Percentiles rank a stretch among this genome's conserved stretches.
Evolutionary conservation across 92 coral and sea anemone species (phyloP).

Genomic region (Anthopleura xanthogrammica): DNA sequence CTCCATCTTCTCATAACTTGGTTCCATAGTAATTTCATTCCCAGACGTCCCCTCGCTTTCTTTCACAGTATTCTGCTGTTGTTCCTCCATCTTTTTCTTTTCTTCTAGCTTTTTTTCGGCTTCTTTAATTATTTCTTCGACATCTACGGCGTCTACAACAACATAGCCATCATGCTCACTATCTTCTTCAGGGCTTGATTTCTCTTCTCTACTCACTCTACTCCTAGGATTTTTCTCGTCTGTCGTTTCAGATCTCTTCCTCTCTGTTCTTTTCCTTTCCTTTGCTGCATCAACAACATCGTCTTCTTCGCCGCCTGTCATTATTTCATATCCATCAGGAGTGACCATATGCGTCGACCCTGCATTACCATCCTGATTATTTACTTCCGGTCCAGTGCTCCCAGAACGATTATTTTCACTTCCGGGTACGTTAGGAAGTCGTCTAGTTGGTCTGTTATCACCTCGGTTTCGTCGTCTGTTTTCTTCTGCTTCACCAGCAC

Average conservation of each 20-base stretch:
- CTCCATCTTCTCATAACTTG: constrained; percentile 3
- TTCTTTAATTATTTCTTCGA: constrained; percentile 54
- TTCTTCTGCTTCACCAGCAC: constrained; percentile 41
- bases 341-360: constrained; percentile 6
- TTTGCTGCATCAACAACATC: constrained; percentile 20
- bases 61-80: neutral
- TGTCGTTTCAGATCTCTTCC: constrained; percentile 34
- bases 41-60: neutral
- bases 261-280: constrained; percentile 19
- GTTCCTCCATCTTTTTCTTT: constrained; percentile 19
- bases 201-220: neutral
- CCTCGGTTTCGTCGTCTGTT: constrained; percentile 15
- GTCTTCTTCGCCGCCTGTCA: constrained; percentile 29
- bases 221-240: constrained; percentile 18
- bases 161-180: constrained; percentile 59
- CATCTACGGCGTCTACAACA: constrained; percentile 54
- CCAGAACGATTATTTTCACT: neutral
- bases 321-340: constrained; percentile 68
- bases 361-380: neutral
- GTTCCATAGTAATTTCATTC: neutral
- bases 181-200: constrained; percentile 14
- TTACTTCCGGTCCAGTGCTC: constrained; percentile 7
- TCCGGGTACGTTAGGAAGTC: constrained; percentile 20
- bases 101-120: constrained; percentile 32
- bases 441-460: constrained; percentile 12